These are phyloP conservation scores for Amphiduros pacificus DNA, from an alignment of 2,888 invertebrate species.

Conservation along the genomic window DNA sequence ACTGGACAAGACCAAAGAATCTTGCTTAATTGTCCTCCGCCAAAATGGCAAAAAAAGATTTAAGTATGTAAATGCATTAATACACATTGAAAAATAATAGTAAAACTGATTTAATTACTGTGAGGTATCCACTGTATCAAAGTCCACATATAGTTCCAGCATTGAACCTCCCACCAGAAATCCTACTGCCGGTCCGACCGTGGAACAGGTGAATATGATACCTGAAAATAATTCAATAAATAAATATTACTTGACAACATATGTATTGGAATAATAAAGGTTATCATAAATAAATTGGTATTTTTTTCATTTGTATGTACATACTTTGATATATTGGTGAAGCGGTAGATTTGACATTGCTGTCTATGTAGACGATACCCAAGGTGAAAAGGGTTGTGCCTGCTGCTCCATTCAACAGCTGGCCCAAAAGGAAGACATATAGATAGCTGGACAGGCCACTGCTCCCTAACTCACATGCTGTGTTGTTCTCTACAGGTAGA, in stretches of 20 bases:
- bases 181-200: conserved; percentile 51
- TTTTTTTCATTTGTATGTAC: too few species aligned
- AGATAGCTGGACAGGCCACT: conserved; percentile 40
- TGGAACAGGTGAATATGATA: conserved; percentile 42
- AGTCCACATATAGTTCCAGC: conserved; percentile 47
- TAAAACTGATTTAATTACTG: conserved; percentile 31
- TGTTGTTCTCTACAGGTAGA: too few species aligned
- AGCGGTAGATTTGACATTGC: conserved; percentile 42
- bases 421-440: conserved; percentile 49
- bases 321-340: conserved; percentile 51
- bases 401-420: conserved; percentile 50
- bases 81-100: background rate
- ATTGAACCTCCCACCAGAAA: conserved; percentile 49
- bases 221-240: conserved; percentile 37
- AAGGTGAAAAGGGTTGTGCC: conserved; percentile 52
- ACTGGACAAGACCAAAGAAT: too few species aligned
- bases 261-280: too few species aligned
- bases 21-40: too few species aligned
- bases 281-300: too few species aligned
- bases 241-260: too few species aligned
- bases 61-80: too few species aligned
- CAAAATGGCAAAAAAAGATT: too few species aligned
- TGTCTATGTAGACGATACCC: conserved; percentile 47
- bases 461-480: too few species aligned
- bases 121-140: conserved; percentile 34